phyloP scores from a whole-genome alignment of 2,113 vertebrate genomes.

The Oreochromis tanganicae region DNA sequence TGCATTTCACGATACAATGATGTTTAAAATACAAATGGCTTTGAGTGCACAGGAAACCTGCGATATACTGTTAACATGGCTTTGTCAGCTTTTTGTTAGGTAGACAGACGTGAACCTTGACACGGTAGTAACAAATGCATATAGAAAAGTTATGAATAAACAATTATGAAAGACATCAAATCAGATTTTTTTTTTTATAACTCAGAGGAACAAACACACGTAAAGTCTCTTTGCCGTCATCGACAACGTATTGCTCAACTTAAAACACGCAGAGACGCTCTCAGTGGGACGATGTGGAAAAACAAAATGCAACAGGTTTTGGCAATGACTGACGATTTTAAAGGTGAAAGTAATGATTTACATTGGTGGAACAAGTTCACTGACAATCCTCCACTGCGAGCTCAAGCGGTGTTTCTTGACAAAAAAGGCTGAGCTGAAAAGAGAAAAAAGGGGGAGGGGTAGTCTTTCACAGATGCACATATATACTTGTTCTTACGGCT shows the following conservation, averaged over 20 bases:
- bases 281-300: not conserved
- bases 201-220: not conserved
- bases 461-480: not conserved
- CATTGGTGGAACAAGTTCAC: slow-evolving; percentile 9
- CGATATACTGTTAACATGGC: slow-evolving; percentile 51
- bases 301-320: slow-evolving; percentile 30
- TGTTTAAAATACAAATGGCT: slow-evolving; percentile 61
- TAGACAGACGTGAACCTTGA: slow-evolving; percentile 35
- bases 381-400: not conserved
- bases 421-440: not conserved
- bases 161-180: not conserved
- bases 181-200: not conserved
- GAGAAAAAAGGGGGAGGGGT: no score
- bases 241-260: slow-evolving; percentile 1
- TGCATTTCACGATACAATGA: slow-evolving; percentile 49
- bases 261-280: not conserved
- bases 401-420: not conserved
- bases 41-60: slow-evolving; percentile 51
- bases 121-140: slow-evolving; percentile 18
- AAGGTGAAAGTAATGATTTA: slow-evolving; percentile 19
- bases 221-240: not conserved
- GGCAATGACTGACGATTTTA: slow-evolving; percentile 42
- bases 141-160: slow-evolving; percentile 25
- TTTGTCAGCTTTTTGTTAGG: slow-evolving; percentile 51
- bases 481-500: not conserved